Evolutionary conservation across 2,888 invertebrate species (phyloP), one percentile per base, ranked within the genome.

Genomic region (Nipponacmea schrenckii): DNA sequence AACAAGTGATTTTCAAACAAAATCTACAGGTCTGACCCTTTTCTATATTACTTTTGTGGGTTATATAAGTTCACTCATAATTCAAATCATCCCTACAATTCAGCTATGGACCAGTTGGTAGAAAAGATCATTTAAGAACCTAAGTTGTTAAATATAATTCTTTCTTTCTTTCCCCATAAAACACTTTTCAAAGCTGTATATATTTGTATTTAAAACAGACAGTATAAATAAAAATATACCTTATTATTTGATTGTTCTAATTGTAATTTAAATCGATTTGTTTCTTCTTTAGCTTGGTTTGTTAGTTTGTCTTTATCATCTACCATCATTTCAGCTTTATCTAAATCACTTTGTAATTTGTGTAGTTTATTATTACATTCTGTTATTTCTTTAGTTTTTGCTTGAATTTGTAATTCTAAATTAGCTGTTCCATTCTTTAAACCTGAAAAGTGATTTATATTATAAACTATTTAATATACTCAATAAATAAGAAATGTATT

Each of bases 371-470:
- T 71, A 63, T 72, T 68, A 39, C 63, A 27, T 15, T 64, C 66
- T 12, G 65, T 62, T 24, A 74, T 64, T 27, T 74, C 71, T 56
- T 74, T 68, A n/a, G 48, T 70, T 48, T 71, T 68, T 7, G 68
- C 31, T 46, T 74, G 71, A 48, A 74, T 69, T 66, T 71, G 74
- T 12, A 71, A 24, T 44, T 71, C 71, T 46, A 74, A 64, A 46
- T 74, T 71, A 39, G 71, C 74, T 50, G 27, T 74, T 24, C 68
- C 74, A 31, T 62, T 71, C 65, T 74, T 71, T 24, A 74, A 31
- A 31, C 66, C 74, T 74, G 67, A 31, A 67, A 69, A 20, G 20
- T 2, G 27, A 31, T 20, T 27, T 26, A 12, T 7, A 8, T 20
- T 12, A 15, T 17, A 63, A 15, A 26, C 31, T 17, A 31, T 5